Evolutionary conservation across 2,113 vertebrate species (phyloP).

Genomic region (Corydoras maculifer): DNA sequence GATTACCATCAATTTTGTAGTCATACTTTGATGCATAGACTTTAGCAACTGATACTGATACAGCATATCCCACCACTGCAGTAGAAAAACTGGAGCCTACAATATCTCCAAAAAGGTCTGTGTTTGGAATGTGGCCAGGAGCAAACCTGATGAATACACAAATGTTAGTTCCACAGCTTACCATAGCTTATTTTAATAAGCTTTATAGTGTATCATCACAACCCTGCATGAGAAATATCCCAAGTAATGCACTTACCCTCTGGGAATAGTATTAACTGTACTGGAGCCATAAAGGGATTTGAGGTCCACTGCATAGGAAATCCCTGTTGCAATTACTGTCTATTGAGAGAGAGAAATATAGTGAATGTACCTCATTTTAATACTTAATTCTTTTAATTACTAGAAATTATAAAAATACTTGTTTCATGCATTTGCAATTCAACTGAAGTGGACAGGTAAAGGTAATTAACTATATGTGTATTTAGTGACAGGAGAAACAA

Average conservation of each 20-base stretch:
- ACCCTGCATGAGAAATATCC: neutral
- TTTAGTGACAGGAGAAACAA: too few species aligned
- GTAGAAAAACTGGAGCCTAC: constrained; percentile 75
- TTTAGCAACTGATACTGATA: constrained; percentile 80
- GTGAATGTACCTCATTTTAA: too few species aligned
- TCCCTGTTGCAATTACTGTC: constrained; percentile 76
- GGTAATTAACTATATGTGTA: too few species aligned
- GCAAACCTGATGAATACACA: constrained; percentile 65
- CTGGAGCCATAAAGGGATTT: constrained; percentile 73
- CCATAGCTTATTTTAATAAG: too few species aligned
- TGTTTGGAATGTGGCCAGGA: constrained; percentile 63
- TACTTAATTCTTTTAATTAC: too few species aligned
- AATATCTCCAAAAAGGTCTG: constrained; percentile 67
- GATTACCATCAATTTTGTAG: constrained; percentile 77
- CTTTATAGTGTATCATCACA: too few species aligned
- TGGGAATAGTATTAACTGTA: constrained; percentile 76
- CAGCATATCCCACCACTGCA: constrained; percentile 77
- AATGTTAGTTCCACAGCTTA: neutral
- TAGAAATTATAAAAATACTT: too few species aligned
- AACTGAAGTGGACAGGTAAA: too few species aligned
- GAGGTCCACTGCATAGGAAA: constrained; percentile 74
- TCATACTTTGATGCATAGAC: constrained; percentile 78
- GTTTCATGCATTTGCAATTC: too few species aligned
- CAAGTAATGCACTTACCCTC: constrained; percentile 62
- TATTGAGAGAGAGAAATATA: constrained; percentile 42